Percentiles rank a stretch among this genome's conserved stretches.
Evolutionary conservation across 35 echinoderm and acorn worm genomes (phyloP).

Genomic region (Ophioderma brevispina): DNA sequence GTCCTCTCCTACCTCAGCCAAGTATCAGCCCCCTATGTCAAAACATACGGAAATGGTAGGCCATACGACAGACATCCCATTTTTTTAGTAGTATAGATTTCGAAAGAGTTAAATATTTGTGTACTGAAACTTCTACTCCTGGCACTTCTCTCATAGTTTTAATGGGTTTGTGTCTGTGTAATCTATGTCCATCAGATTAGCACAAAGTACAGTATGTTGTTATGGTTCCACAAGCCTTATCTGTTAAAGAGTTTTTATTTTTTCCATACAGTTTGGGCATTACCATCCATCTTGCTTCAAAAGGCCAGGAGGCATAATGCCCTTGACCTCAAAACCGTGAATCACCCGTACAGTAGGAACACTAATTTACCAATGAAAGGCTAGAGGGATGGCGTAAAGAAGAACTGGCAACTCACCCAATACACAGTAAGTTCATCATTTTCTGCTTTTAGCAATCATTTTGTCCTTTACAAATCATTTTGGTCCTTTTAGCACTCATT

Average conservation of each 20-base stretch:
- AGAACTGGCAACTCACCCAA: slow-evolving; percentile 70
- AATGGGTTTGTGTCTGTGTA: no score
- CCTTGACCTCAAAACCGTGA: slow-evolving; percentile 18
- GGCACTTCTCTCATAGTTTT: no score
- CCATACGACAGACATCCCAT: no score
- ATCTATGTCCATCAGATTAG: no score
- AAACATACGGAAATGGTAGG: no score
- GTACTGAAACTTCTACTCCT: no score
- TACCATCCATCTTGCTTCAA: slow-evolving; percentile 84
- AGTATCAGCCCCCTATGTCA: no score
- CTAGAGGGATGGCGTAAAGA: slow-evolving; percentile 68
- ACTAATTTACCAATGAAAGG: slow-evolving; percentile 72
- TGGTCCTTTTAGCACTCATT: not conserved
- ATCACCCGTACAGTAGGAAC: slow-evolving; percentile 55
- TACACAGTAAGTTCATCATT: slow-evolving; percentile 55
- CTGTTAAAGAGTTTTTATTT: not conserved
- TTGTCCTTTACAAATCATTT: not conserved
- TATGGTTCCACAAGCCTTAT: no score
- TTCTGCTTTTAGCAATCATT: not conserved
- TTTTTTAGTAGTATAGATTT: no score
- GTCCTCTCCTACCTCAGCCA: no score
- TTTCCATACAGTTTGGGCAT: slow-evolving; percentile 71
- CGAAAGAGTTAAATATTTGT: no score
- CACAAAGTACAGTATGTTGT: no score
- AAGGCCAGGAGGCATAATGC: slow-evolving; percentile 83